Base-by-base conservation (phyloP, 2,113 vertebrate species). In the Vombatus ursinus region DNA sequence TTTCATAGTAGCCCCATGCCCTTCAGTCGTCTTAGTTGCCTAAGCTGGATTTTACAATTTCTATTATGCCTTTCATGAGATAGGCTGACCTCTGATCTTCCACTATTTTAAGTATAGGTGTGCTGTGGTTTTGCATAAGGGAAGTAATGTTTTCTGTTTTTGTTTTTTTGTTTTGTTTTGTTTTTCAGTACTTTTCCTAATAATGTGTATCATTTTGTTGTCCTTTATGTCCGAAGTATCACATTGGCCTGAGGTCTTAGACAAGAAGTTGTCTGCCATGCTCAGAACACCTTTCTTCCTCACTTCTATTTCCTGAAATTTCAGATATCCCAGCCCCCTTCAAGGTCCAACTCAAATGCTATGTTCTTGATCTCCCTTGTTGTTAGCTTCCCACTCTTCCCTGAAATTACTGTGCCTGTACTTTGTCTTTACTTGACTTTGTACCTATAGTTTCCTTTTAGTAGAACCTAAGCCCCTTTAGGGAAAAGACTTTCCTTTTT, bases 151-250 rank as follows among this genome's bases (percentile, higher is more conserved):
- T 95, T 94, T 52, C 7, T 57, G 95, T 49, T 49, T 49, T 49
- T 57, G 95, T 49, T 49, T 49, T 49, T 49, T 49, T 49, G 48
- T 49, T 49, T 49, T 49, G 48, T 77, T 91, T 94, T 25, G 48
- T 89, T 94, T 94, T 93, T 44, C 12, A 47, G 5, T 49, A 22
- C 90, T 90, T 96, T 96, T 84, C 24, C 53, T 92, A 22, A 51
- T 93, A 50, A 57, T 52, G 14, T 0, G 51, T 44, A 52, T 68
- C 44, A 23, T 84, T 90, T 96, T 95, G 84, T 90, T 92, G 14
- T 44, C 68, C 37, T 44, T 84, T 84, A 44, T 84, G 37, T 84
- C 16, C 37, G n/a, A n/a, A 77, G 37, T n/a, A 93, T 53, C 28
- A 26, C 26, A 51, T 93, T 57, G 91, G 31, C 50, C n/a, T 96